Base-by-base conservation (phyloP, 2,797 vertebrate genomes). In the Clarias laeviceps region DNA sequence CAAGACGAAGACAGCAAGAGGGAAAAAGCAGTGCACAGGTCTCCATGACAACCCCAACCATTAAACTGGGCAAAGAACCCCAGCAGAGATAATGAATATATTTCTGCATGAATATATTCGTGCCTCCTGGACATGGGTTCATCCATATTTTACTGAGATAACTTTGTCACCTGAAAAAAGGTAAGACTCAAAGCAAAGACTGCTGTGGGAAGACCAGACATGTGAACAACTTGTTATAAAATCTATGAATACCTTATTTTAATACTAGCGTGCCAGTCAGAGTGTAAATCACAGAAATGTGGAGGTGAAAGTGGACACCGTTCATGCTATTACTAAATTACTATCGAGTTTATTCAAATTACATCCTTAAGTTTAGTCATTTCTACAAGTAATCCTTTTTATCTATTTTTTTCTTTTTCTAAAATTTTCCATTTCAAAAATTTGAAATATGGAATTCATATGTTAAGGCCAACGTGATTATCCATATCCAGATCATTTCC, bases 11-110 rank as follows among this genome's bases (percentile, higher is more conserved):
- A 84, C 34, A 76, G n/a, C 5, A 88, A 69, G 80, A 88, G 81
- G 37, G 27, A n/a, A 74, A 74, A 62, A 81, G 82, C 85, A 59
- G 80, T 90, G 86, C 90, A 87, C 0, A 40, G 56, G 89, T 94
- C 91, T 82, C 93, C 91, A 94, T 94, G 93, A 94, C 94, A 94
- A 95, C 93, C 88, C 83, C 68, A 82, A 86, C 37, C 86, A 69
- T 89, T 82, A 77, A 11, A 56, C 87, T 76, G 73, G 86, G 85
- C n/a, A 62, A 74, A 82, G 74, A 37, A 86, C 85, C 89, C 88
- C 89, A 83, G 78, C 65, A 24, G 86, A 45, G 82, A 88, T 90
- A 91, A 85, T 85, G 78, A 87, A 84, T 85, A 83, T 78, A 93
- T 92, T 91, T 86, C 89, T 89, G 82, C 32, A 83, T 85, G 78